Base-by-base conservation (phyloP, 2,888 invertebrate species). In the Invenusta paracnida region DNA sequence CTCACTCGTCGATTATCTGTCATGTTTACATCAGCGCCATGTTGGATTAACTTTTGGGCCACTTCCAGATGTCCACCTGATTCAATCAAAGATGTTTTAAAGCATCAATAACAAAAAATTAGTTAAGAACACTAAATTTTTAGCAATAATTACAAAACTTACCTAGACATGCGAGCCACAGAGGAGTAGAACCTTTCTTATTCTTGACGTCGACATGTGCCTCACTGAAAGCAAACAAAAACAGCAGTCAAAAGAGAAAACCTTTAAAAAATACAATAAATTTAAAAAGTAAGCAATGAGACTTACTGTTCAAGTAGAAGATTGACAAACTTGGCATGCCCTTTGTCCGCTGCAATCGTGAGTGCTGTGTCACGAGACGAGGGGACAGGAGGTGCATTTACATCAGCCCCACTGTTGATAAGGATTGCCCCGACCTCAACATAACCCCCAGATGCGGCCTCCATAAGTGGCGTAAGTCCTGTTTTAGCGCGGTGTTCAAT, bases 401-500 rank as follows among this genome's bases (percentile, higher is more conserved):
- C 98, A 92, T 99, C 99, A 0, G 99, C 99, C 0, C 96, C 96
- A 92, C 97, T 96, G 90, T 97, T 96, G 73, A 99, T 93, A 87
- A 99, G 93, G 85, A 99, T 97, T 86, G 96, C 93, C 1, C 98
- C 99, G 67, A 99, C 99, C 90, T 99, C 98, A 85, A 98, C 97
- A 92, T 98, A 99, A 86, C 99, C 99, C 86, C 98, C 98, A 90
- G 97, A 97, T 0, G 99, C 99, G 82, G 98, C 99, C 92, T 99
- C 99, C 99, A 99, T 99, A 29, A 99, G 93, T 0, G 99, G 99
- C 23, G 99, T 99, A 86, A 99, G 93, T 0, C 98, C 98, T 85
- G 98, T 98, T 94, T 98, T 98, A 1, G 99, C 98, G 88, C 99
- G 94, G 93, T 99, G 99, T 92, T 99, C 99, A 81, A 99, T 97